Conservation (phyloP, 2,113 vertebrate species). For the Mobula birostris region DNA sequence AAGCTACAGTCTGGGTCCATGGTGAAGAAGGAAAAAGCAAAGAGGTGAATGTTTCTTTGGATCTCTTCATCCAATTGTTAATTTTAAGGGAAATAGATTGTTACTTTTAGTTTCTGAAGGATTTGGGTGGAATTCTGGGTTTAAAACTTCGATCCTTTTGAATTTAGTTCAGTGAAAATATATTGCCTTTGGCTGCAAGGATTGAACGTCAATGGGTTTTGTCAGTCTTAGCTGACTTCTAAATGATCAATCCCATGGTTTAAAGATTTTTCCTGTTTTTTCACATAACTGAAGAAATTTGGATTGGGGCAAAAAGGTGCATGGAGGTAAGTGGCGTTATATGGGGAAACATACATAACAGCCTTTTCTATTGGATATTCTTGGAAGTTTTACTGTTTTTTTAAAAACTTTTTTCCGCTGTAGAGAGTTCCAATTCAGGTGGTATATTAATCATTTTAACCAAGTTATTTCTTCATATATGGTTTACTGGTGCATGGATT, state of each 20-base stretch:
- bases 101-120: neutral
- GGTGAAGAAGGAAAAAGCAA: constrained; percentile 72
- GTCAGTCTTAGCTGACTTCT: neutral
- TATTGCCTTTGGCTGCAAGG: neutral
- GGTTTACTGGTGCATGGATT: neutral
- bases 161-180: neutral
- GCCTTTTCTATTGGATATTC: neutral
- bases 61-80: neutral
- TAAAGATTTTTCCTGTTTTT: neutral
- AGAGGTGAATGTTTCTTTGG: constrained; percentile 60
- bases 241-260: neutral
- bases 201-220: neutral
- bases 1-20: constrained; percentile 88
- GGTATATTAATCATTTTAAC: neutral
- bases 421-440: neutral
- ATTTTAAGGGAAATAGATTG: neutral
- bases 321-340: neutral
- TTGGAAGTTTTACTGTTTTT: neutral
- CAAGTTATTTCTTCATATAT: too few relatives aligned
- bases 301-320: neutral
- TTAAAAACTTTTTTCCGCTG: neutral
- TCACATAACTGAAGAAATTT: neutral
- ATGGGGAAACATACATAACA: neutral
- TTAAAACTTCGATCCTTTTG: neutral
- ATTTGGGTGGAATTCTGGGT: neutral